Evolutionary conservation across 2,797 vertebrate species (phyloP), one percentile per base, ranked within the genome.

Genomic region (Somateria mollissima): DNA sequence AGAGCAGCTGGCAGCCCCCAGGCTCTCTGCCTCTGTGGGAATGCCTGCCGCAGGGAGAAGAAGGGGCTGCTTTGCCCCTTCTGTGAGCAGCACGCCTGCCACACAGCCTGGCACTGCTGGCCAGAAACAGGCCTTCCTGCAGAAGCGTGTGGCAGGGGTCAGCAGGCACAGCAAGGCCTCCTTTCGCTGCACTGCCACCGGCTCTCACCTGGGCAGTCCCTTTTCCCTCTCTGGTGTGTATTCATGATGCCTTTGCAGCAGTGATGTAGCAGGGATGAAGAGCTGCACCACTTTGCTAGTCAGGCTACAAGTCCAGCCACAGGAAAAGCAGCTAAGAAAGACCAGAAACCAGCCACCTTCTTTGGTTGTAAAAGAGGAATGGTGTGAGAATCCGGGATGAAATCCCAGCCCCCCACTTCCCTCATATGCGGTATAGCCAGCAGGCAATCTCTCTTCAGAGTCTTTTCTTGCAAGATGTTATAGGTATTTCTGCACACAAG

Each of bases 1-100:
- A 1, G 67, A 96, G 97, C 98, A 98, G 98, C 98, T 98, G 98
- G 95, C 94, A 90, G 96, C 72, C 65, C 53, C 11, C 25, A 91
- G 96, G 95, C 97, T 90, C 87, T 88, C 92, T 95, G 91, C 94
- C 94, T 76, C 95, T 95, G 92, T 14, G 3, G 96, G 95, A 97
- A 97, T 98, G 94, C 97, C 81, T 97, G 97, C 19, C 89, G 97
- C 94, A 75, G 93, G 51, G 94, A 92, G 92, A 97, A 97, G 96
- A 98, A 98, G 97, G 97, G 69, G 70, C 92, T 84, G 28, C 4
- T 5, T 71, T 80, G 80, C 79, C 77, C 61, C 65, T 61, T 30
- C 5, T 30, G 92, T 61, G 77, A 75, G 72, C 70, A 70, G 67
- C 93, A 92, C 83, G 20, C 4, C 71, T 0, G 0, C 77, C 76